phyloP scores from a whole-genome alignment of 2,888 invertebrate species.

The Synergus laeviventris region DNA sequence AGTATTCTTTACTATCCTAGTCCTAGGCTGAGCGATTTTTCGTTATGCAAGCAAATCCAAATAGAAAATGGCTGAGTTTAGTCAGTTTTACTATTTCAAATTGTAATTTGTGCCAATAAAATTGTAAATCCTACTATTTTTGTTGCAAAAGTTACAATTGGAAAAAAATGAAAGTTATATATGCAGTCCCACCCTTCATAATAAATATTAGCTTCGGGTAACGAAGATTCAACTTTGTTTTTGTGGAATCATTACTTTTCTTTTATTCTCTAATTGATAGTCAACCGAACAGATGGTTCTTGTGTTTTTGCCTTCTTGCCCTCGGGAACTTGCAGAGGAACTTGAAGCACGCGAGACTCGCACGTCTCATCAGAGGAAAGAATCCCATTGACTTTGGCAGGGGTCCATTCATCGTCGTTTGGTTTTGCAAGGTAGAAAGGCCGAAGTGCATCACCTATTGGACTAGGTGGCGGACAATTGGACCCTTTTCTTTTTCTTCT shows the following conservation, averaged over 20 bases:
- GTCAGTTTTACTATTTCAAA: too few species aligned
- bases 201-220: too few species aligned
- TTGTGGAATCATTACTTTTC: background rate
- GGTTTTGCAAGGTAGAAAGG: background rate
- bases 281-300: background rate
- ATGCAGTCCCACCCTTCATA: too few species aligned
- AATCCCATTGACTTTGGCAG: slow-evolving; percentile 36
- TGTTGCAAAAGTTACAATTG: too few species aligned
- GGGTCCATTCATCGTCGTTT: slow-evolving; percentile 21
- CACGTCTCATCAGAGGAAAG: slow-evolving; percentile 1
- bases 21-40: too few species aligned
- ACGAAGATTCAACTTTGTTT: background rate
- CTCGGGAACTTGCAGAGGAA: slow-evolving; percentile 3
- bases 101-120: too few species aligned
- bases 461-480: background rate
- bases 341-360: slow-evolving; percentile 15
- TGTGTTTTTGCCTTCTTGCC: background rate
- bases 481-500: background rate
- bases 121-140: too few species aligned
- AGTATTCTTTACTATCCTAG: background rate
- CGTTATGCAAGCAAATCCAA: too few species aligned
- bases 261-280: background rate
- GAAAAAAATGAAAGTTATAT: too few species aligned
- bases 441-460: background rate
- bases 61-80: too few species aligned